These are phyloP conservation scores for Hypotaenidia philippensis DNA, from an alignment of 2,797 vertebrate species.

Conservation along the genomic window DNA sequence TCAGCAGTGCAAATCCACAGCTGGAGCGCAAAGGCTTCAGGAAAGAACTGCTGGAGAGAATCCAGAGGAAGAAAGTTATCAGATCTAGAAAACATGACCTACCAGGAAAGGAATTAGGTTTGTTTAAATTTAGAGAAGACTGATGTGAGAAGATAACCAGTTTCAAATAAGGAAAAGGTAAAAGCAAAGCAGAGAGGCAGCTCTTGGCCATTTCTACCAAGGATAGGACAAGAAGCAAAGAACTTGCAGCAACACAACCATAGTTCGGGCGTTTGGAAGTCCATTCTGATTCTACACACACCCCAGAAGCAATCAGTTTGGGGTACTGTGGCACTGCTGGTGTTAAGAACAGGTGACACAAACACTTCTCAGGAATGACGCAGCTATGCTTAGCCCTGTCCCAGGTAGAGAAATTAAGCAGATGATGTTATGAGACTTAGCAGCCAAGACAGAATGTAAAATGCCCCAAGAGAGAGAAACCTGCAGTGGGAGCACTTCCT, in stretches of 20 bases:
- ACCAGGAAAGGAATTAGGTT: constrained; percentile 69
- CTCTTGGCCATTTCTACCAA: neutral
- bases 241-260: neutral
- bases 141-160: constrained; percentile 60
- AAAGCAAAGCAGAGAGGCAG: constrained; percentile 19
- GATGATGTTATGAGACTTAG: neutral
- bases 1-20: constrained; percentile 53
- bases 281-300: neutral
- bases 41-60: constrained; percentile 54
- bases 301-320: neutral
- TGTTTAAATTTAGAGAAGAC: constrained; percentile 69
- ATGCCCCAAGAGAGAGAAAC: neutral
- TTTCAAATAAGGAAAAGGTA: constrained; percentile 66
- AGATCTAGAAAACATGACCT: constrained; percentile 73
- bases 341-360: neutral
- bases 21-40: constrained; percentile 5
- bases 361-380: neutral
- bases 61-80: constrained; percentile 69
- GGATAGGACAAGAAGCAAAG: neutral
- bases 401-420: rapidly evolving
- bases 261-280: neutral
- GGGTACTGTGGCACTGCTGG: neutral
- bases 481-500: neutral
- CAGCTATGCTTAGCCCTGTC: neutral
- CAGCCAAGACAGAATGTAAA: neutral